A percentile compares a stretch with the other conserved stretches of the same genome.
Evolutionary conservation across 2,113 vertebrate genomes (phyloP).

Genomic region (Leptobrachium leishanense): DNA sequence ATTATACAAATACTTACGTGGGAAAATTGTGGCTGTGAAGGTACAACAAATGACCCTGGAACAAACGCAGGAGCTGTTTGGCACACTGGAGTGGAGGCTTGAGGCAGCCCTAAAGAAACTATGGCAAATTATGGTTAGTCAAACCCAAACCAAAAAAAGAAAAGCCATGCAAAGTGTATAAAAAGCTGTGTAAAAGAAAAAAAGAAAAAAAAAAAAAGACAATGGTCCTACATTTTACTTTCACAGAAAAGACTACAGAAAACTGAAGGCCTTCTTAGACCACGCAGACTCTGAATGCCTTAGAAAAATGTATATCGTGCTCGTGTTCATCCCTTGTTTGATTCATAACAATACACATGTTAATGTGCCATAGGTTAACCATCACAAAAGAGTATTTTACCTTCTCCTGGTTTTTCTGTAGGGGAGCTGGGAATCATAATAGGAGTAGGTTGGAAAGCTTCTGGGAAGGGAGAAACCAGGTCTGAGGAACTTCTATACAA

Average conservation of each 20-base stretch:
- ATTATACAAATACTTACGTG: constrained; percentile 72
- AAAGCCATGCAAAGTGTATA: too few species aligned
- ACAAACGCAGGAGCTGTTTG: constrained; percentile 72
- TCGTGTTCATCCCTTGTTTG: too few species aligned
- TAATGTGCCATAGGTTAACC: not conserved
- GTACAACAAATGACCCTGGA: constrained; percentile 73
- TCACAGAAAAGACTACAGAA: too few species aligned
- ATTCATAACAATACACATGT: too few species aligned
- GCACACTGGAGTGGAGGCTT: constrained; percentile 77
- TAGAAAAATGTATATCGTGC: too few species aligned
- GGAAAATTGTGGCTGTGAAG: constrained; percentile 90
- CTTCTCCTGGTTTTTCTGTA: constrained; percentile 70
- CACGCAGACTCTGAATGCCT: too few species aligned
- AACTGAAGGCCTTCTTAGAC: too few species aligned
- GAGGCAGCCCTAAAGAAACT: constrained; percentile 38
- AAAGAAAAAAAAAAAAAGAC: too few species aligned
- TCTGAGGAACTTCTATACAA: constrained; percentile 76
- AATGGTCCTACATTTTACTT: too few species aligned
- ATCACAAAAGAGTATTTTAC: constrained; percentile 58
- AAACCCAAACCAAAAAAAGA: too few species aligned
- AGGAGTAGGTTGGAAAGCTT: constrained; percentile 67
- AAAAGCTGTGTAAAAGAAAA: too few species aligned
- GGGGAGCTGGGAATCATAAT: constrained; percentile 87
- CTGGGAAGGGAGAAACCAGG: constrained; percentile 71
- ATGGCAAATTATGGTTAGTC: too few species aligned